Evolutionary conservation across 2,113 vertebrate species (phyloP).

Genomic region (Sinocyclocheilus anophthalmus): DNA sequence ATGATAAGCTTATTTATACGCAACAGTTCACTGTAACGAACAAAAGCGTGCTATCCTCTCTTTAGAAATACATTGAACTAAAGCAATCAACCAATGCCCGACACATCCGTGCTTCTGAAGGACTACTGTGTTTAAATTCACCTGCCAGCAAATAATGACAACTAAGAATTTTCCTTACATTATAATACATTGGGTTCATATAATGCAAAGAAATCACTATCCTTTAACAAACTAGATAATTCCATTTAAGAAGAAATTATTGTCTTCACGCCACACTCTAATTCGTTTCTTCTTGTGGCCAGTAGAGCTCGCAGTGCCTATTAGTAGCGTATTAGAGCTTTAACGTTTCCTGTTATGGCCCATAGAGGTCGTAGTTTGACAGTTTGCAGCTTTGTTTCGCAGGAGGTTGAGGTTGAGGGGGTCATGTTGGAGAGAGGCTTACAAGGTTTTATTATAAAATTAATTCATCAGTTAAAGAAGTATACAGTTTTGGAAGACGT

Average conservation of each 20-base stretch:
- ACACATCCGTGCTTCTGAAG: background rate
- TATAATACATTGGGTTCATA: background rate
- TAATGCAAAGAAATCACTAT: background rate
- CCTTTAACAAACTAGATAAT: background rate
- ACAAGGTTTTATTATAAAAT: too few relatives aligned
- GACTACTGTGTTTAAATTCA: background rate
- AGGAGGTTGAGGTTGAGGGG: constrained; percentile 46
- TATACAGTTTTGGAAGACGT: too few relatives aligned
- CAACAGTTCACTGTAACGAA: background rate
- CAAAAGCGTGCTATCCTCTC: background rate
- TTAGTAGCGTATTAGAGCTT: background rate
- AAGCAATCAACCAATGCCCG: background rate
- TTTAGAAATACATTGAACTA: background rate
- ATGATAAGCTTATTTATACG: too few relatives aligned
- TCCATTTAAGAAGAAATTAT: background rate
- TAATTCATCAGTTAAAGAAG: too few relatives aligned
- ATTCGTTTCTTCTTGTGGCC: background rate
- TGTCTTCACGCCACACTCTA: background rate
- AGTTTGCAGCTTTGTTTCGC: background rate
- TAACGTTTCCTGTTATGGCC: background rate
- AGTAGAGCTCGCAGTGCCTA: background rate
- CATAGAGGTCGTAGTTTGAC: constrained; percentile 8
- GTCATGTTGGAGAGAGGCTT: constrained; percentile 6
- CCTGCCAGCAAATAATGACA: background rate
- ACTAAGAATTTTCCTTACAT: too few relatives aligned